phyloP scores from a whole-genome alignment of 2,797 vertebrate species.

The Loriculus beryllinus region DNA sequence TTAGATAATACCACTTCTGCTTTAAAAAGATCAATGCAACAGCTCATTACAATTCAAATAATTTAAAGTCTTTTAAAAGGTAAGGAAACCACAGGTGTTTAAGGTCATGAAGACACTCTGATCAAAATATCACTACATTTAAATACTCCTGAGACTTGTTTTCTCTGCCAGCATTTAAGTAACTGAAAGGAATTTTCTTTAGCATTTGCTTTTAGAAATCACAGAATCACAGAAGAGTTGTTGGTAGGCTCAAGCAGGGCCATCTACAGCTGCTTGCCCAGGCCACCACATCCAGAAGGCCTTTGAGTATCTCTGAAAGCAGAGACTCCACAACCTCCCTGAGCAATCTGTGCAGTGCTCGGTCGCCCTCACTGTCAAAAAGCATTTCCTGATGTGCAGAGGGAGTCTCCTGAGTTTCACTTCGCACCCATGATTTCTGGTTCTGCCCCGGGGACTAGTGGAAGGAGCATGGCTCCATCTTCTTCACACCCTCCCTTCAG shows the following conservation, averaged over 20 bases:
- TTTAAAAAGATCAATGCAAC: neutral
- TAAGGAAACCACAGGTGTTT: neutral
- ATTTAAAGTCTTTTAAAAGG: neutral
- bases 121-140: neutral
- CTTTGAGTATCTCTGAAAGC: neutral
- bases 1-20: neutral
- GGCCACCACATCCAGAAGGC: fast-evolving
- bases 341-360: neutral
- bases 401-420: neutral
- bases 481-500: neutral
- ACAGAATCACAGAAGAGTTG: neutral
- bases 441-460: neutral
- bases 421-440: neutral
- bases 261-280: neutral
- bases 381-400: neutral
- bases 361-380: neutral
- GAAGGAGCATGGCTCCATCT: neutral
- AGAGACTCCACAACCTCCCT: neutral
- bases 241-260: neutral
- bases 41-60: neutral
- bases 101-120: neutral
- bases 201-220: neutral
- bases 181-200: neutral
- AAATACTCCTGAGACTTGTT: neutral
- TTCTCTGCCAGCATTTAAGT: neutral